Conservation (phyloP, 1,140 invertebrate genomes). For the Protaetia brevitarsis region DNA sequence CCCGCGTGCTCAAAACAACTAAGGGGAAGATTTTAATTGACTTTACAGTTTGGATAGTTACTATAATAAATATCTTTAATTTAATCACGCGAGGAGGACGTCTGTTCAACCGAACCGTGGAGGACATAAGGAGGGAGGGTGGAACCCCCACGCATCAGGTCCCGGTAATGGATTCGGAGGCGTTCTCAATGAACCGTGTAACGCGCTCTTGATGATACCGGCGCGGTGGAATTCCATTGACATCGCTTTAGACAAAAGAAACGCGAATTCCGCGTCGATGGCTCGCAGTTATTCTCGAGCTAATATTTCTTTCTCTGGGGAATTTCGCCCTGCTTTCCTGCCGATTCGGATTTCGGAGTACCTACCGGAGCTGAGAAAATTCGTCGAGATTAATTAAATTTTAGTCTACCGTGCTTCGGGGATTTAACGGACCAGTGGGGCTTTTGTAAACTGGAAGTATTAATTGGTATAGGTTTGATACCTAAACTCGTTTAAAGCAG, state of each 20-base stretch:
- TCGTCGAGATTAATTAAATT: no score
- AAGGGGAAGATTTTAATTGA: conserved; percentile 27
- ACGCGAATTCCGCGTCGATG: not conserved
- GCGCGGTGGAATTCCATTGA: not conserved
- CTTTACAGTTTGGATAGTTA: conserved; percentile 26
- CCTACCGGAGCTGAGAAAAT: no score
- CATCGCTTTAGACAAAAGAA: not conserved
- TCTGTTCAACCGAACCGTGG: conserved; percentile 19
- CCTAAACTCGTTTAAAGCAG: no score
- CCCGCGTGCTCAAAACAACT: conserved; percentile 20
- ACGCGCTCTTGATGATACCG: not conserved
- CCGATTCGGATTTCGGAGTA: no score
- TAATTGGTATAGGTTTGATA: no score
- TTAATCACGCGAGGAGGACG: conserved; percentile 24
- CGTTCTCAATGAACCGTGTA: not conserved
- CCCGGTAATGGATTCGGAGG: not conserved
- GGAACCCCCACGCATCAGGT: no score
- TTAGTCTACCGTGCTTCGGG: no score
- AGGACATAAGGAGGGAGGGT: not conserved
- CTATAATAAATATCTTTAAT: conserved; percentile 26
- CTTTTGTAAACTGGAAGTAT: no score
- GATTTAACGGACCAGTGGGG: no score
- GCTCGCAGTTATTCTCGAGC: no score
- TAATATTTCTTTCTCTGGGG: no score
- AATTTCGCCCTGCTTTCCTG: no score